Evolutionary conservation across 2,113 vertebrate genomes (phyloP).

Genomic region (Mormyrus lacerda): DNA sequence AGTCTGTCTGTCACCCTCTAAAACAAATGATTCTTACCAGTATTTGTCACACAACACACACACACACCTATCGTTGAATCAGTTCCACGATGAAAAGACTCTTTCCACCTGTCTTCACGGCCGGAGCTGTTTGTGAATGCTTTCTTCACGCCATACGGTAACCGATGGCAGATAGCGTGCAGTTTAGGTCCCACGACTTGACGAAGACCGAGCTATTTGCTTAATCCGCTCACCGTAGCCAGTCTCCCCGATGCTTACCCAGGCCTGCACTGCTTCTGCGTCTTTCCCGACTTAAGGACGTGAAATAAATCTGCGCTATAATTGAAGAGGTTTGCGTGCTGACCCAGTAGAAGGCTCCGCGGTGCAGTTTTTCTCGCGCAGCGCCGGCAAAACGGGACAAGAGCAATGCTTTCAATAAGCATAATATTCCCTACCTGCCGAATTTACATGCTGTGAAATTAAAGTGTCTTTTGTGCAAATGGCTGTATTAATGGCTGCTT

Average conservation of each 20-base stretch:
- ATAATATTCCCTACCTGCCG: conserved; percentile 2
- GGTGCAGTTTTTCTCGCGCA: background rate
- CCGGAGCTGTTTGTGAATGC: too few relatives aligned
- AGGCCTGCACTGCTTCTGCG: background rate
- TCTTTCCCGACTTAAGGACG: background rate
- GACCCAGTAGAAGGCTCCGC: background rate
- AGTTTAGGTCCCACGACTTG: too few relatives aligned
- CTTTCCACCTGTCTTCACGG: background rate
- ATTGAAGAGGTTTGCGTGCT: background rate
- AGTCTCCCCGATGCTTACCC: background rate
- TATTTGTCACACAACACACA: background rate
- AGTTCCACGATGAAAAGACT: background rate
- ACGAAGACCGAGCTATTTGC: background rate
- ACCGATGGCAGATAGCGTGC: background rate
- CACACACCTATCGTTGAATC: background rate
- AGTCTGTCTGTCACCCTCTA: background rate
- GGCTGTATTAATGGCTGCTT: background rate
- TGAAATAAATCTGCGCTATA: background rate
- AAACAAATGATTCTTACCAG: conserved; percentile 1
- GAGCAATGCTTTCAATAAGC: background rate
- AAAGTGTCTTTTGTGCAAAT: background rate
- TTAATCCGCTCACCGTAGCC: background rate
- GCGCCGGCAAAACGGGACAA: background rate
- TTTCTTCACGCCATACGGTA: background rate
- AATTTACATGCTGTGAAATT: background rate